Conservation (phyloP, 2,113 vertebrate species). For the Tiliqua scincoides region DNA sequence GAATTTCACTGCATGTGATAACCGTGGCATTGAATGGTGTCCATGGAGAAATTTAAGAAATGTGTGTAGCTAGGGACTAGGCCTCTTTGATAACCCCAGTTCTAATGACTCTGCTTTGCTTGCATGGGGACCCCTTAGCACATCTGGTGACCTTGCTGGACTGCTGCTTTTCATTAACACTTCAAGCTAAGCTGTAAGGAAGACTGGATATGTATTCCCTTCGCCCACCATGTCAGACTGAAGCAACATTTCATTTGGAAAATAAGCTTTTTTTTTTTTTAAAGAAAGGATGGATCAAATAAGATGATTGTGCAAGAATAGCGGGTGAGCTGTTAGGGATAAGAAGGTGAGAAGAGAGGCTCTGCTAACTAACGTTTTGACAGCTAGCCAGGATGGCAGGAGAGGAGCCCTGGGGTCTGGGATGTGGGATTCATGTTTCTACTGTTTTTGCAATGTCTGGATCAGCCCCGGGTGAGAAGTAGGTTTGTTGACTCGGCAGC, state of each 20-base stretch:
- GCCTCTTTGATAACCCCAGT: conserved; percentile 21
- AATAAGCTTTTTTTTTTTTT: background rate
- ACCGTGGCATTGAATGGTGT: conserved; percentile 16
- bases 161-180: conserved; percentile 54
- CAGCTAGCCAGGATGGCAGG: background rate
- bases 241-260: background rate
- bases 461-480: conserved; percentile 43
- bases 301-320: background rate
- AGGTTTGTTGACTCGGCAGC: conserved; percentile 66
- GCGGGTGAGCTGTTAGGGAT: background rate
- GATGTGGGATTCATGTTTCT: conserved; percentile 30
- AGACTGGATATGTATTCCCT: conserved; percentile 20
- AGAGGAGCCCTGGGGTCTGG: background rate
- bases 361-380: background rate
- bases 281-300: rapidly evolving
- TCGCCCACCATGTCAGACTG: background rate
- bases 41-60: conserved; percentile 48
- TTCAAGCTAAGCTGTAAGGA: conserved; percentile 41
- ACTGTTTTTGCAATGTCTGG: conserved; percentile 51
- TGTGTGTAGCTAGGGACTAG: conserved; percentile 31
- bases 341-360: background rate
- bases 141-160: conserved; percentile 20
- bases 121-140: background rate
- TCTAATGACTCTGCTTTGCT: conserved; percentile 39
- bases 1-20: conserved; percentile 24